Base-by-base conservation (phyloP, 2,113 vertebrate species). In the Rhizomys pruinosus region DNA sequence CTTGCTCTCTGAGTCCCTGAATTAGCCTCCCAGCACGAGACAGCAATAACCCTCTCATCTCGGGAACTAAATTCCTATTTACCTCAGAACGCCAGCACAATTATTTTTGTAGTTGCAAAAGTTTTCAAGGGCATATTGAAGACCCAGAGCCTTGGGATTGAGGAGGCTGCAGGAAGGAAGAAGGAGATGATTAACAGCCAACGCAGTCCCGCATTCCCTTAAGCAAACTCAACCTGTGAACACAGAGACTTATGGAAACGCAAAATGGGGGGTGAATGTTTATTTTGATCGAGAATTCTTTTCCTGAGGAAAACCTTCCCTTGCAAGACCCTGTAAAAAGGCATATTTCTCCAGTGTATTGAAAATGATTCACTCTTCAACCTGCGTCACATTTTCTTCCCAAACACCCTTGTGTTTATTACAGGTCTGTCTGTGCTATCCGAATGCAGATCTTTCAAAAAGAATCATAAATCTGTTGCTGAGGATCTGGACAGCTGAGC, bases 81-180 rank as follows among this genome's bases (percentile, higher is more conserved):
- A 89, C 39, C 85, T 91, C 81, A 61, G 44, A 76, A 87, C 71
- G 39, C 71, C 27, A 20, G 71, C 79, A 94, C 87, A 80, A 94
- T 84, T 76, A 90, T 73, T 66, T 87, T n/a, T 66, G 61, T 59
- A 37, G 82, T 19, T 73, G 87, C 32, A 9, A 4, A 95, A 87
- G 72, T 96, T 94, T 93, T 86, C 79, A 79, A 95, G 94, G 95
- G 84, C 77, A 52, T 47, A 2, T 2, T 47, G 89, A 63, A 91
- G 95, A 64, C 86, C 94, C n/a, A 47, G 80, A 10, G 61, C 68
- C 81, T 29, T 8, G 74, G 88, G 89, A 52, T 1, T 2, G 39
- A 37, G 34, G 61, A 23, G n/a, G 66, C 55, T 25, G 32, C 25
- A 27, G 61, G 61, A 32, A 71, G 80, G 52, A 59, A 27, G 37